Evolutionary conservation across 2,113 vertebrate genomes (phyloP).

Genomic region (Lampris incognitus): DNA sequence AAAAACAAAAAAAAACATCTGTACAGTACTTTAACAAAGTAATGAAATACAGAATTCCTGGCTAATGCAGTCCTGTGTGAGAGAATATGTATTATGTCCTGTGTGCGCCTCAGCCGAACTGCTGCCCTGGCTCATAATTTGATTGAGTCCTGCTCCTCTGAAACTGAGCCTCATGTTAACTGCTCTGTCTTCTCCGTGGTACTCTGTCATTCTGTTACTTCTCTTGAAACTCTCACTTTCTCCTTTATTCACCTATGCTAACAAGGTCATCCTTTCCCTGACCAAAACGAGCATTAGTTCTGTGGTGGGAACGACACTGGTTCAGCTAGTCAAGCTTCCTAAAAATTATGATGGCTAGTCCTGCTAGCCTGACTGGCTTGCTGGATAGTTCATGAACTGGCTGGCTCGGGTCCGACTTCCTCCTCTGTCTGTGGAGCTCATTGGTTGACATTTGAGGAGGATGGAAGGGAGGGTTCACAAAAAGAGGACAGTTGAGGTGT

Average conservation of each 20-base stretch:
- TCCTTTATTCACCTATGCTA: constrained; percentile 70
- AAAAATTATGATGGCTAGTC: constrained; percentile 82
- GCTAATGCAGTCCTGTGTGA: constrained; percentile 74
- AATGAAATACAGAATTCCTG: constrained; percentile 88
- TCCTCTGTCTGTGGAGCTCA: constrained; percentile 69
- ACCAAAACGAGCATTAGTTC: constrained; percentile 63
- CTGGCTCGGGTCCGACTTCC: constrained; percentile 55
- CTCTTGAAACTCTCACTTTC: constrained; percentile 48
- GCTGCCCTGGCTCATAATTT: constrained; percentile 60
- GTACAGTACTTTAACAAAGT: constrained; percentile 94
- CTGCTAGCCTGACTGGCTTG: constrained; percentile 86
- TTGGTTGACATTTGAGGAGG: constrained; percentile 74
- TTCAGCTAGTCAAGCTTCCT: constrained; percentile 87
- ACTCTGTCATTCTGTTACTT: constrained; percentile 26
- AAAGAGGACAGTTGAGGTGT: constrained; percentile 36
- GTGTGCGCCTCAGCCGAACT: constrained; percentile 49
- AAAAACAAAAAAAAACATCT: constrained; percentile 81
- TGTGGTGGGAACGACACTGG: constrained; percentile 69
- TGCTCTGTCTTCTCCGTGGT: constrained; percentile 43
- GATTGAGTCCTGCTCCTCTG: constrained; percentile 77
- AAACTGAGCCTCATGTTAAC: constrained; percentile 61
- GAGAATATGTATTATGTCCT: constrained; percentile 25
- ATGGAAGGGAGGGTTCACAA: constrained; percentile 43
- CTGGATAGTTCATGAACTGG: constrained; percentile 58
- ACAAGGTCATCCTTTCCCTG: constrained; percentile 70